Evolutionary conservation across 2,888 invertebrate genomes (phyloP).

Genomic region (Galerucella calmariensis): DNA sequence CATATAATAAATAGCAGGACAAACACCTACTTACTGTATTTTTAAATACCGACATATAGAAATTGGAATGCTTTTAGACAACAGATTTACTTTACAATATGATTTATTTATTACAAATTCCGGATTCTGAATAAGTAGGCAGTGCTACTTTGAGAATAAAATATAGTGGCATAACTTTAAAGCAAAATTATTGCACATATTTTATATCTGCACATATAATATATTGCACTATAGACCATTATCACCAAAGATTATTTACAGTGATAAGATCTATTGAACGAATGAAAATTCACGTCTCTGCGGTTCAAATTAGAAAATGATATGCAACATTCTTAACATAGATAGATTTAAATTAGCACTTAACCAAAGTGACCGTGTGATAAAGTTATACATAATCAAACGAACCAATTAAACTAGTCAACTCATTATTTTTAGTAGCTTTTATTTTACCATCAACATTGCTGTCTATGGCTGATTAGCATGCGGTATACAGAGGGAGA

Average conservation of each 20-base stretch:
- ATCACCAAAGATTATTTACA: not conserved
- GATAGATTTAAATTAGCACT: constrained; percentile 35
- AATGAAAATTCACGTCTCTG: constrained; percentile 17
- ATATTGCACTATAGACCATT: not conserved
- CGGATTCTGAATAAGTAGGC: not conserved
- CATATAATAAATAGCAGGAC: not conserved
- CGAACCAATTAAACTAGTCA: constrained; percentile 41
- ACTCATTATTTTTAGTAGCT: constrained; percentile 38
- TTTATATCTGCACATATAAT: not conserved
- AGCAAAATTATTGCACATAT: constrained; percentile 1
- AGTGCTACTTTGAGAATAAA: not conserved
- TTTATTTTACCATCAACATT: constrained; percentile 21
- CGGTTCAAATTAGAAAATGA: constrained; percentile 17
- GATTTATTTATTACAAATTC: constrained; percentile 6
- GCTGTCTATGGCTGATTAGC: not conserved
- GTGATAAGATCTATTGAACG: constrained; percentile 1
- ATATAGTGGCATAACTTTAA: not conserved
- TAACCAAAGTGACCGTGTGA: constrained; percentile 31
- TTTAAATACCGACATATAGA: not conserved
- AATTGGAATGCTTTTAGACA: constrained; percentile 10
- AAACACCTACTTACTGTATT: not conserved
- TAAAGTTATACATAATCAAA: constrained; percentile 28
- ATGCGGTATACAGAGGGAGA: not conserved
- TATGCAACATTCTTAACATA: constrained; percentile 35
- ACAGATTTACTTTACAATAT: not conserved